phyloP scores from a whole-genome alignment of 1,140 invertebrate genomes.

The Bathynomus jamesi region DNA sequence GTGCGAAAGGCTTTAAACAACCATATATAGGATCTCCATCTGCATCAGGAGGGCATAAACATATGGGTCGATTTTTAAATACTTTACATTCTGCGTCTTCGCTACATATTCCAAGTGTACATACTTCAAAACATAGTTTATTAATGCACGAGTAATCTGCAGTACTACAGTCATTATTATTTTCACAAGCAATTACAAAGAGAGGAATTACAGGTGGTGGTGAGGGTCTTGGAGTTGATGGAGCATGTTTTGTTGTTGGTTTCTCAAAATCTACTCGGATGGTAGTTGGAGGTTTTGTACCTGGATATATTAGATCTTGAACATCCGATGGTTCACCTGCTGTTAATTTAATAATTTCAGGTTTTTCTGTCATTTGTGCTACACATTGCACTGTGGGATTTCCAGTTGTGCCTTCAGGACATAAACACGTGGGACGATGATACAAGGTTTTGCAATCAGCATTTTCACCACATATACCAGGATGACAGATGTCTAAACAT shows the following conservation, averaged over 20 bases:
- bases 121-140: constrained; percentile 68
- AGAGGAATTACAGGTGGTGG: constrained; percentile 49
- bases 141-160: constrained; percentile 66
- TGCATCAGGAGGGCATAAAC: constrained; percentile 67
- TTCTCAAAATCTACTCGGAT: constrained; percentile 39
- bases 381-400: constrained; percentile 58
- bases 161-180: constrained; percentile 68
- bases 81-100: constrained; percentile 69
- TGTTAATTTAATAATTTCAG: constrained; percentile 58
- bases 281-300: constrained; percentile 35
- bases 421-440: constrained; percentile 39
- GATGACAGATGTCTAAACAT: constrained; percentile 56
- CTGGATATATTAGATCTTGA: constrained; percentile 21
- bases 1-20: constrained; percentile 46
- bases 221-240: constrained; percentile 52
- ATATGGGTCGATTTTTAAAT: constrained; percentile 68
- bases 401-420: constrained; percentile 40
- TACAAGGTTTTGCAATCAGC: constrained; percentile 38
- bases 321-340: constrained; percentile 72
- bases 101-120: constrained; percentile 61
- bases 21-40: constrained; percentile 71
- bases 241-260: constrained; percentile 39
- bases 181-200: constrained; percentile 65
- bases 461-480: constrained; percentile 41
- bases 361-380: constrained; percentile 62